These are phyloP conservation scores for Alces alces DNA, from an alignment of 2,113 vertebrate species.

Conservation along the genomic window DNA sequence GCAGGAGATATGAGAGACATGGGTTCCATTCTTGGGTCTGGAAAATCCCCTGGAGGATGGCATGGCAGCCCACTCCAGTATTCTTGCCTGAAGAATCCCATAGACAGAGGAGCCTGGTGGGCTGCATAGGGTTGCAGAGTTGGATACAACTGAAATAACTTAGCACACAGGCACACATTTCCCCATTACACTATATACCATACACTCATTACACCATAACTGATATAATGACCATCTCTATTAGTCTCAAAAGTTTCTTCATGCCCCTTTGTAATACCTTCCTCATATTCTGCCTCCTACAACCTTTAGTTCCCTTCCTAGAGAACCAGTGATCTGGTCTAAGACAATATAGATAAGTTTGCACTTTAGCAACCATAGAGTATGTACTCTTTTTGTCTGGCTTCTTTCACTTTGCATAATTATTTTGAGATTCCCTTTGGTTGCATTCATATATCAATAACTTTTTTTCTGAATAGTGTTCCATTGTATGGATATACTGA, in stretches of 20 bases:
- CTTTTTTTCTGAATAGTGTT: not conserved
- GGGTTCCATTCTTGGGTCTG: not conserved
- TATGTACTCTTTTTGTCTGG: not conserved
- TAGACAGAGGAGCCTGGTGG: not conserved
- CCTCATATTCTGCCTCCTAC: not conserved
- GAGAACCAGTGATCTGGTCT: not conserved
- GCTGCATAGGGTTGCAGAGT: not conserved
- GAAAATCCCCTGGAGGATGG: not conserved
- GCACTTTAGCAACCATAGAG: not conserved
- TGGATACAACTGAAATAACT: not conserved
- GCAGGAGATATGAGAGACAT: not conserved
- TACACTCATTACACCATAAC: not conserved
- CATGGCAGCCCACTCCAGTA: not conserved
- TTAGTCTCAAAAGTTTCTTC: not conserved
- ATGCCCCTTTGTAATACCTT: not conserved
- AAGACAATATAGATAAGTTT: not conserved
- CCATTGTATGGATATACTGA: not conserved
- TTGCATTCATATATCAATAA: not conserved
- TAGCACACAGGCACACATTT: not conserved
- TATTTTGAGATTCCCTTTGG: not conserved
- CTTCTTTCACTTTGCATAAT: not conserved
- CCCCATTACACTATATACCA: not conserved
- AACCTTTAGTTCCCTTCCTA: not conserved
- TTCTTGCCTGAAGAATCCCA: not conserved
- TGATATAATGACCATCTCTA: not conserved